Base-by-base conservation (phyloP, 2,113 vertebrate genomes). In the Spheniscus mendiculus region DNA sequence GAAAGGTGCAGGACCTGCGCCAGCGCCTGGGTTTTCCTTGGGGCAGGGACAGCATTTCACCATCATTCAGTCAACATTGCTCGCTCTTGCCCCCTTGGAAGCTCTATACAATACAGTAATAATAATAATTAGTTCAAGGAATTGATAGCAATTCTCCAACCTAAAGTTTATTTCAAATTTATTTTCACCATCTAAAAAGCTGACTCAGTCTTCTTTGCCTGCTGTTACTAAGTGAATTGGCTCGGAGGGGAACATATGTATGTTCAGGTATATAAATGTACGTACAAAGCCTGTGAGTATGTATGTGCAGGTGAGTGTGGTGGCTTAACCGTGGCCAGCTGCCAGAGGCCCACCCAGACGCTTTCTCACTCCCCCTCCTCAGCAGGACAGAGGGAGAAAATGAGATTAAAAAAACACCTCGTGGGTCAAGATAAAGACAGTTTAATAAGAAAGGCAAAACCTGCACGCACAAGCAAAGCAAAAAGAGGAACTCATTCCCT, bases 251-350 rank as follows among this genome's bases (percentile, higher is more conserved):
- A 79, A 58, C 7, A 15, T 12, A 27, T 6, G 7, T 42, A 29
- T 15, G 8, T 73, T 34, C 49, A 73, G 71, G 27, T 47, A 32
- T 9, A 50, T 9, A 44, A 90, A 25, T 12, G 14, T 10, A 34
- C 2, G 36, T 36, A 26, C 38, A 50, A 84, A 86, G 50, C 65
- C 56, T 58, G 45, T 62, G 42, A 82, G 25, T 18, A 19, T 12
- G 12, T 26, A 23, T 5, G 8, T 34, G 34, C 40, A 67, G 0
- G 0, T 22, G 11, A 59, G 66, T 9, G 10, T 29, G 38, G 36
- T 78, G 88, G 13, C 30, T 78, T 84, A 62, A 52, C 30, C 12
- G 52, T 74, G 42, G 29, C n/a, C 3, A 1, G 15, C 65, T 82
- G 65, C 38, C 74, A 87, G 16, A 32, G 2, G 5, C 61, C 52